These are phyloP conservation scores for Falco cherrug DNA, from an alignment of 2,797 vertebrate species.

Conservation along the genomic window DNA sequence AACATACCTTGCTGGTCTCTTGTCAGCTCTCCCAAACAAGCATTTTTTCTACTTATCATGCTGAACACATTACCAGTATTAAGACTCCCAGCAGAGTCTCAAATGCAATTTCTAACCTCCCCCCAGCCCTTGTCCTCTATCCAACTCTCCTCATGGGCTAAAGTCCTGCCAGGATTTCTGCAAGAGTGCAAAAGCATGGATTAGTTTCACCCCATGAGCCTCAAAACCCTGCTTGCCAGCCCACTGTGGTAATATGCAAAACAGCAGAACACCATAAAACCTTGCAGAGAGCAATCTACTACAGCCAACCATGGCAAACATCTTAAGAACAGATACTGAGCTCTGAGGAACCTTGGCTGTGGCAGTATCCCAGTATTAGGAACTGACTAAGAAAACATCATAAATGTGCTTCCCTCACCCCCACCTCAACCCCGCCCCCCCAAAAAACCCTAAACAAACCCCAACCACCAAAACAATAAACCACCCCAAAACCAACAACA, in stretches of 20 bases:
- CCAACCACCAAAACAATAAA: neutral
- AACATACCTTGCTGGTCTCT: neutral
- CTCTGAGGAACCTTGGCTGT: neutral
- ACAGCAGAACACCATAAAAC: neutral
- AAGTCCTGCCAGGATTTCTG: constrained; percentile 30
- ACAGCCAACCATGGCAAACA: neutral
- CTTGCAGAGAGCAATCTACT: neutral
- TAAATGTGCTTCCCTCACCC: fast-evolving
- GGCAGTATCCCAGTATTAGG: neutral
- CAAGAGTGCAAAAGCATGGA: neutral
- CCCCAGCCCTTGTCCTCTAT: neutral
- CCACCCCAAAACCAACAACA: neutral
- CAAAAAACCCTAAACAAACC: neutral
- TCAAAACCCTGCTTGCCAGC: neutral
- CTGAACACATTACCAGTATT: neutral
- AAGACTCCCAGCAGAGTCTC: constrained; percentile 1
- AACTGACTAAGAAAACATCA: neutral
- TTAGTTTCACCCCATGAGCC: neutral
- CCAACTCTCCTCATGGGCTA: neutral
- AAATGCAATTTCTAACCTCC: constrained; percentile 13
- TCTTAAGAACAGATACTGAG: neutral
- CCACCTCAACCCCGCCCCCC: neutral
- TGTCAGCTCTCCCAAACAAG: constrained; percentile 15
- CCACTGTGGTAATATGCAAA: neutral
- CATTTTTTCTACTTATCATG: constrained; percentile 1